These are phyloP conservation scores for Bombus superbus DNA, from an alignment of 1,140 invertebrate species.

Conservation along the genomic window DNA sequence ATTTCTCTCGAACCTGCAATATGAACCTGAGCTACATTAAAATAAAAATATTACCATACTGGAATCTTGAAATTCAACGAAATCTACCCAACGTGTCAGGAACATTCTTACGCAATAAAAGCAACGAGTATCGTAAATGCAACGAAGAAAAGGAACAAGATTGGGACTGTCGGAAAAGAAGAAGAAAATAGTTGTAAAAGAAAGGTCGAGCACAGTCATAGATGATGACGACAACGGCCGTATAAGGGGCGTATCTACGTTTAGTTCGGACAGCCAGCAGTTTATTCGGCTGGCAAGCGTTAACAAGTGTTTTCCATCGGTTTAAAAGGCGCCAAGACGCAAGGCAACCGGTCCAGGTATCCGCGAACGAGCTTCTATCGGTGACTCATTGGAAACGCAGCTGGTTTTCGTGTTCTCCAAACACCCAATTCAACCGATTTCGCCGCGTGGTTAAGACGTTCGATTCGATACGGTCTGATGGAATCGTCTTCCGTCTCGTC, in stretches of 20 bases:
- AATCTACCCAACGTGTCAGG: background rate
- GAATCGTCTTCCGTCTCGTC: background rate
- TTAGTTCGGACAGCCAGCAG: conserved; percentile 78
- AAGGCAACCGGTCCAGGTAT: conserved; percentile 59
- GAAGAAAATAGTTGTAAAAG: conserved; percentile 7
- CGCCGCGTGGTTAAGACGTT: conserved; percentile 27
- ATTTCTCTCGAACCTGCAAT: no score
- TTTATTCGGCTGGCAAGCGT: conserved; percentile 77
- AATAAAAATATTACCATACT: background rate
- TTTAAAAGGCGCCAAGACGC: conserved; percentile 70
- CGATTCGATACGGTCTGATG: conserved; percentile 18
- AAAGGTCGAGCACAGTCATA: conserved; percentile 53
- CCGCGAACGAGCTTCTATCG: conserved; percentile 16
- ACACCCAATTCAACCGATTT: conserved; percentile 28
- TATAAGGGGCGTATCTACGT: conserved; percentile 81
- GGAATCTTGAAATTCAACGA: background rate
- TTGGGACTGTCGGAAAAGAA: background rate
- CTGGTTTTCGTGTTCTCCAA: conserved; percentile 44
- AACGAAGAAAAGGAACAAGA: background rate
- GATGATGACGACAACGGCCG: conserved; percentile 68
- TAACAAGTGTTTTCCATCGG: conserved; percentile 81
- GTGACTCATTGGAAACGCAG: conserved; percentile 57
- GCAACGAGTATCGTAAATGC: background rate
- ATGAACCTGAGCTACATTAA: no score
- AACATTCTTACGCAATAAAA: background rate